A percentile compares a stretch with the other conserved stretches of the same genome.
phyloP scores from a whole-genome alignment of 2,113 vertebrate genomes.

The Panthera uncia region DNA sequence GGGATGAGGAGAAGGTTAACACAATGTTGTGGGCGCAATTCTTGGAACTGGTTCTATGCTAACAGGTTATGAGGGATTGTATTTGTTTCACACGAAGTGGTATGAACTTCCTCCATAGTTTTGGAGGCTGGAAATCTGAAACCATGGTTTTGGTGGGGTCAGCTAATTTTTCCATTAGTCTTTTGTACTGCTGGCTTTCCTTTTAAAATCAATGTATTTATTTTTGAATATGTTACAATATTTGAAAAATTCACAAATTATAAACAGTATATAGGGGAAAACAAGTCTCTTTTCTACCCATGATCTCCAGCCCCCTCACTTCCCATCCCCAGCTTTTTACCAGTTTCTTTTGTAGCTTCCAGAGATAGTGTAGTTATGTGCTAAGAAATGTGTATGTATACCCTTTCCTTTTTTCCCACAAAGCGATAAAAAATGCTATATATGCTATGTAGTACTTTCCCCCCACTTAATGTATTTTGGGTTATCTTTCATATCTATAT shows the following conservation, averaged over 20 bases:
- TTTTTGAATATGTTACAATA: neutral
- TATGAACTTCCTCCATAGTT: neutral
- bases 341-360: neutral
- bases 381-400: neutral
- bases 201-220: neutral
- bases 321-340: neutral
- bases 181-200: neutral
- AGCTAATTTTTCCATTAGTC: neutral
- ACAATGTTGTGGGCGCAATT: neutral
- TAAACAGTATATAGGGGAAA: neutral
- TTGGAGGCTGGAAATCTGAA: neutral
- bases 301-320: neutral
- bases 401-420: neutral
- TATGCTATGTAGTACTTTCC: rapidly evolving
- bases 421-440: neutral
- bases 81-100: neutral
- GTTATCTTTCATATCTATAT: neutral
- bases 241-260: neutral
- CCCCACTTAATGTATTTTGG: neutral
- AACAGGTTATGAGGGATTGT: neutral
- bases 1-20: neutral
- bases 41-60: neutral
- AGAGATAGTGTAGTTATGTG: neutral
- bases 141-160: too few species aligned
- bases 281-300: neutral